Percentiles rank a stretch among this genome's conserved stretches.
These are phyloP conservation scores for Sphenopsis melanotis DNA, from an alignment of 2,797 vertebrate species.

Conservation along the genomic window DNA sequence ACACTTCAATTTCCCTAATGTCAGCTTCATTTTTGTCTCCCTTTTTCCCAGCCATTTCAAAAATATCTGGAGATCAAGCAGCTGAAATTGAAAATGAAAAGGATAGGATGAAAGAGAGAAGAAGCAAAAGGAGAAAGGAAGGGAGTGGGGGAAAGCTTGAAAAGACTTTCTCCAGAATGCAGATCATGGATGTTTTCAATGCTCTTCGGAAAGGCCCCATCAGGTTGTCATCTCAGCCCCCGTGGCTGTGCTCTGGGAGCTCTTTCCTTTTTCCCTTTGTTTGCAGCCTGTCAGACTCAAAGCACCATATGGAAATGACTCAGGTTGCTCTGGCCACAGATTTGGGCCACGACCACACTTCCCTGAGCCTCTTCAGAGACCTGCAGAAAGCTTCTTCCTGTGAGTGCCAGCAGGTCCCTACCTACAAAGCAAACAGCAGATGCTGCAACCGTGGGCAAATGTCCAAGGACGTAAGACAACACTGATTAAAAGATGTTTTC, in stretches of 20 bases:
- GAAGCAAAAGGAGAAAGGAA: not conserved
- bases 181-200: not conserved
- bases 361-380: not conserved
- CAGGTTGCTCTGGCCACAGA: not conserved
- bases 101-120: not conserved
- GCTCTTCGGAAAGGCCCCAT: not conserved
- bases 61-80: conserved; percentile 32
- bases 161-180: not conserved
- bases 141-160: accelerated
- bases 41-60: conserved; percentile 12
- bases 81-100: conserved; percentile 46
- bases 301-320: not conserved
- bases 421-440: conserved; percentile 13
- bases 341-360: not conserved
- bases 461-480: not conserved
- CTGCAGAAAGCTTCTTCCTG: not conserved
- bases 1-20: not conserved
- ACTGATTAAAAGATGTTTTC: not conserved
- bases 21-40: not conserved
- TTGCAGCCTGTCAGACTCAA: not conserved
- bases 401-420: not conserved
- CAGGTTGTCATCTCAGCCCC: not conserved
- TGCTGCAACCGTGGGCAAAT: not conserved
- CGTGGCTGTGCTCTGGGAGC: not conserved
- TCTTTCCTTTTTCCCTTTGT: not conserved